Conservation (phyloP, 2,797 vertebrate genomes). For the Danionella dracula region DNA sequence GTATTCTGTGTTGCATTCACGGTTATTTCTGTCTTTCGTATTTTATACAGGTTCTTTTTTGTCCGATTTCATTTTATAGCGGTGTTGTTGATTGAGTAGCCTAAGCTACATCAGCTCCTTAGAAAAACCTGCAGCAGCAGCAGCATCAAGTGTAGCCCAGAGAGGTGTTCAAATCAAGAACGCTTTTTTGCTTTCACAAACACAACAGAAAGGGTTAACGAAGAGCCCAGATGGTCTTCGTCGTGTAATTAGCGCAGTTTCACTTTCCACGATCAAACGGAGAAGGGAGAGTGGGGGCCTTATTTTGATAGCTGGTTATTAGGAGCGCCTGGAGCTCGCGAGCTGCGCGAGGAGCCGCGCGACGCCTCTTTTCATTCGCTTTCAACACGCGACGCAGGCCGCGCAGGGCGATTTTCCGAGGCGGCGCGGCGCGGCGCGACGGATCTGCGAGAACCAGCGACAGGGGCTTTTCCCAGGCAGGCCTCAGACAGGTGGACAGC, state of each 20-base stretch:
- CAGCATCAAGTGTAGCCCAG: no score
- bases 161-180: constrained; percentile 38
- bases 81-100: no score
- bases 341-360: constrained; percentile 45
- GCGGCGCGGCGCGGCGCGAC: constrained; percentile 51
- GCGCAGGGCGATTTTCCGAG: constrained; percentile 38
- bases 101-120: no score
- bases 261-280: constrained; percentile 56
- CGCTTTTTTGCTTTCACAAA: constrained; percentile 49
- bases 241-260: constrained; percentile 57
- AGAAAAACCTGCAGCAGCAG: no score
- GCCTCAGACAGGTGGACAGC: constrained; percentile 68
- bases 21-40: no score
- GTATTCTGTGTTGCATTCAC: no score
- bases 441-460: constrained; percentile 62
- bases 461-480: constrained; percentile 66
- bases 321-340: constrained; percentile 25
- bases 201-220: constrained; percentile 49
- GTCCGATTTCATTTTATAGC: no score
- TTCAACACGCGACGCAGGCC: constrained; percentile 15
- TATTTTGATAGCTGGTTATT: constrained; percentile 47
- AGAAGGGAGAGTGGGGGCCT: constrained; percentile 38
- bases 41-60: no score
- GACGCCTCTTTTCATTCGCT: constrained; percentile 31
- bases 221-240: constrained; percentile 53